Evolutionary conservation across 2,797 vertebrate species (phyloP).

Genomic region (Lophotriccus pileatus): DNA sequence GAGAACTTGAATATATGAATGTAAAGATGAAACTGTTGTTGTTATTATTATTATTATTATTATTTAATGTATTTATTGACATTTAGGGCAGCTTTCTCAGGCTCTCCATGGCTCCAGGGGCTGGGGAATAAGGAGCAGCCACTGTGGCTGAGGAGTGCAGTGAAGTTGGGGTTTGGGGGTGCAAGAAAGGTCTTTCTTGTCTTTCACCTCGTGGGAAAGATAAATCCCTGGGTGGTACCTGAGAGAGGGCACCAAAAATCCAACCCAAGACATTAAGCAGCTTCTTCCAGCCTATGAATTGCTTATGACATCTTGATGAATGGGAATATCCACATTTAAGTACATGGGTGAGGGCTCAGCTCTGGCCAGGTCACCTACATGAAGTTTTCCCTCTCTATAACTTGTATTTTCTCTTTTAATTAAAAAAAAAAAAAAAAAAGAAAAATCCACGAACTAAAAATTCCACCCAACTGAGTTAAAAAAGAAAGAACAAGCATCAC

Average conservation of each 20-base stretch:
- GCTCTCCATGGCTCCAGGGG: not conserved
- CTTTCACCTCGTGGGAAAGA: not conserved
- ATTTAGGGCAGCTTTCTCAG: not conserved
- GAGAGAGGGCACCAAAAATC: not conserved
- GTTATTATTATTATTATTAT: not conserved
- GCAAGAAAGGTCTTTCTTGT: not conserved
- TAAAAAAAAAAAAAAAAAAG: not conserved
- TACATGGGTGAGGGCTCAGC: not conserved
- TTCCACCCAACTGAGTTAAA: not conserved
- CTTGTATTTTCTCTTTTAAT: not conserved
- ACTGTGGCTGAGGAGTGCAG: not conserved
- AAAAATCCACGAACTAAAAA: not conserved
- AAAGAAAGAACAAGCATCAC: not conserved
- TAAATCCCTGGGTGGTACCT: not conserved
- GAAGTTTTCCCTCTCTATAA: rapidly evolving
- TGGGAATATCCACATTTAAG: not conserved
- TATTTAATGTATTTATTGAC: not conserved
- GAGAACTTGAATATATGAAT: not conserved
- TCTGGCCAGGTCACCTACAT: not conserved
- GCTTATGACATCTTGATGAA: rapidly evolving
- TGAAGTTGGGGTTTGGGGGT: rapidly evolving
- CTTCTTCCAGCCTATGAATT: not conserved
- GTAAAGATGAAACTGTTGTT: not conserved
- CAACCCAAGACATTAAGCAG: rapidly evolving
- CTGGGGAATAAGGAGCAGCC: rapidly evolving